phyloP scores from a whole-genome alignment of 1,140 invertebrate species.

The Ladona fulva region DNA sequence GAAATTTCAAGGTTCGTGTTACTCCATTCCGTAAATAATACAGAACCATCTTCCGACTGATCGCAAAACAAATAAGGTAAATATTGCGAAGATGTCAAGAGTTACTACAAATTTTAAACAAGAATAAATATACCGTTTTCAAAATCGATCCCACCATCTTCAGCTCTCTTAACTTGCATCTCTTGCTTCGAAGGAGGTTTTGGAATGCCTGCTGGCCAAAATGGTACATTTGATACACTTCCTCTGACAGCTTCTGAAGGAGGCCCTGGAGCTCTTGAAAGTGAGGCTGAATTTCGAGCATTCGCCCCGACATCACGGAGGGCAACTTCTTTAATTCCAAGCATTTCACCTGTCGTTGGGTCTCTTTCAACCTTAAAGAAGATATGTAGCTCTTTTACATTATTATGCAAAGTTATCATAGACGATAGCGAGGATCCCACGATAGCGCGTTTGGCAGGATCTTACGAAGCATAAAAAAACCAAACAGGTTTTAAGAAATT shows the following conservation, averaged over 20 bases:
- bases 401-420: conserved; percentile 17
- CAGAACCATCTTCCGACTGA: too few relatives aligned
- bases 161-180: conserved; percentile 29
- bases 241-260: conserved; percentile 53
- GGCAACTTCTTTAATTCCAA: conserved; percentile 57
- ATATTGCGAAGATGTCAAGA: too few relatives aligned
- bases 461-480: neutral
- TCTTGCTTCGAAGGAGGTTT: conserved; percentile 35
- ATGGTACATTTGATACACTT: conserved; percentile 61
- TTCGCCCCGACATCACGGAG: conserved; percentile 50
- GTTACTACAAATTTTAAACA: too few relatives aligned
- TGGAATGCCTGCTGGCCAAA: conserved; percentile 71
- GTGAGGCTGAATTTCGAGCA: conserved; percentile 65
- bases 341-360: conserved; percentile 56
- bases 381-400: neutral
- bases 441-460: neutral
- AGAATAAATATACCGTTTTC: conserved; percentile 33
- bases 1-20: too few relatives aligned
- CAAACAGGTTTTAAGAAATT: neutral
- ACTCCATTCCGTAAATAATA: too few relatives aligned
- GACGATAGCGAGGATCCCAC: conserved; percentile 15
- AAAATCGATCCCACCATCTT: conserved; percentile 36
- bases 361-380: conserved; percentile 51
- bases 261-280: conserved; percentile 51
- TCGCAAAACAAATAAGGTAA: too few relatives aligned